Evolutionary conservation across 2,797 vertebrate genomes (phyloP), one percentile per base, ranked within the genome.

Genomic region (Natrix natrix): DNA sequence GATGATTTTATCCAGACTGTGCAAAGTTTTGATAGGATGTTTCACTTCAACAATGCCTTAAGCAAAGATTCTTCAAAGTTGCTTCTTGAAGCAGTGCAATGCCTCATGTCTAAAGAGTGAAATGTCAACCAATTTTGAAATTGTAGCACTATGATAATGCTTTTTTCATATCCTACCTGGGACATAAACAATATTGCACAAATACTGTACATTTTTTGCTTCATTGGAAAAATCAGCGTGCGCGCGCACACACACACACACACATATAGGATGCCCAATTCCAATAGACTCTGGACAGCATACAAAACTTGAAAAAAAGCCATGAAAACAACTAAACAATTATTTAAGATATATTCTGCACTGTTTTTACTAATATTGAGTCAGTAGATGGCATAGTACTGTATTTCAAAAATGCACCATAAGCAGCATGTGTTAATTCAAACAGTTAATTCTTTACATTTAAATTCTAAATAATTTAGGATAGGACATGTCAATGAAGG

Each of bases 401-500:
- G 59, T 24, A 48, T 88, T 93, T 95, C 26, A 90, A 63, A 93
- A 66, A 91, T 22, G 0, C 17, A 93, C 87, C 94, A 94, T 10
- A 89, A 0, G 89, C 57, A 94, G 87, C 86, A 90, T 8, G 28
- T 93, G 55, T 78, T 90, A 90, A 91, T 28, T 54, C 59, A n/a
- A 37, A 94, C 87, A 87, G 2, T 60, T 66, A 74, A 61, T 37
- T 48, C 22, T 26, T 90, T 91, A 78, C 94, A 90, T 28, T 88
- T 43, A 89, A 48, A 59, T 93, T 55, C 93, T 88, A 92, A 95
- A 88, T 95, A 89, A 14, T 94, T 94, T 93, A 91, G 60, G 94
- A 3, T 92, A 93, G 86, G 93, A 87, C 26, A 93, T 88, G 87
- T 88, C 93, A 66, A 61, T 92, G 93, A 91, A 93, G 48, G 26